These are phyloP conservation scores for Gymnodraco acuticeps DNA, from an alignment of 2,797 vertebrate species.

Conservation along the genomic window DNA sequence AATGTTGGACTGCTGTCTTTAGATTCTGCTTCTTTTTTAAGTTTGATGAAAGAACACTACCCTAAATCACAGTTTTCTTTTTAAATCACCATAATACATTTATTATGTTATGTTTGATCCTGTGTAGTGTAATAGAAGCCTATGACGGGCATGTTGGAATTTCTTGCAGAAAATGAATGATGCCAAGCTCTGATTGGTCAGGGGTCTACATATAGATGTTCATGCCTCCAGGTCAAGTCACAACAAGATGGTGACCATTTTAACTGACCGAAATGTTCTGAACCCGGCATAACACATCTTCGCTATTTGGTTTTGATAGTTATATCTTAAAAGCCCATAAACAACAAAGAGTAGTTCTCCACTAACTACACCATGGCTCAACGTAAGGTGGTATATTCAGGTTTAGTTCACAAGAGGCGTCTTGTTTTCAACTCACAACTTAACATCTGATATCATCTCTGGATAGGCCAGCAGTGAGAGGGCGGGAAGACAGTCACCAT, in stretches of 20 bases:
- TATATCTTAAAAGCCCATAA: background rate
- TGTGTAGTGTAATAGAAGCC: background rate
- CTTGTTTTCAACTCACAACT: slow-evolving; percentile 31
- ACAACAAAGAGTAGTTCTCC: background rate
- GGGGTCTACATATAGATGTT: background rate
- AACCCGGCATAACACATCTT: background rate
- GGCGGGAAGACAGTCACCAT: slow-evolving; percentile 46
- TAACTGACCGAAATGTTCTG: background rate
- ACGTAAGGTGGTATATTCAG: background rate
- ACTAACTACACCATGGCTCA: background rate
- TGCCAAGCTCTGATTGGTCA: background rate
- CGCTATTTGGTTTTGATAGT: background rate
- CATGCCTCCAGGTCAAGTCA: background rate
- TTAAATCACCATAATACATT: slow-evolving; percentile 1
- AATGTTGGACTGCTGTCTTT: background rate
- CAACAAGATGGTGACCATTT: background rate
- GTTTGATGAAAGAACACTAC: background rate
- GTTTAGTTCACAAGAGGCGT: slow-evolving; percentile 1
- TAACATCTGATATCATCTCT: slow-evolving; percentile 44
- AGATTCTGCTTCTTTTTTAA: background rate
- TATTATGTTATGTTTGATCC: slow-evolving; percentile 10
- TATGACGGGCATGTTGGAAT: background rate
- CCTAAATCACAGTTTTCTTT: background rate
- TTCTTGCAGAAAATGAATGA: background rate
- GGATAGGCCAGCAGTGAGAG: slow-evolving; percentile 29